phyloP scores from a whole-genome alignment of 64 coral and sea anemone genomes.

The Porites australiensis region DNA sequence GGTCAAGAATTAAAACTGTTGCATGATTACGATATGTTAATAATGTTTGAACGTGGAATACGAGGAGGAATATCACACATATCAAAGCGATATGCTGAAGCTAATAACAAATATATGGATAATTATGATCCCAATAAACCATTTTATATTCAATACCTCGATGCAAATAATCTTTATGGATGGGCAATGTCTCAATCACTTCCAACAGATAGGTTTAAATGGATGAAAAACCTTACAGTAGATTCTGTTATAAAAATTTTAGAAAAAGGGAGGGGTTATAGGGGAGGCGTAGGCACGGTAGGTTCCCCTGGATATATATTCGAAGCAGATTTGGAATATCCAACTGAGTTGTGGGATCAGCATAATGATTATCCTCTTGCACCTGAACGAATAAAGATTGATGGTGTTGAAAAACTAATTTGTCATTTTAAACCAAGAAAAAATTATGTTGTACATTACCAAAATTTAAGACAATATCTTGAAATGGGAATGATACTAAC shows the following conservation, averaged over 20 bases:
- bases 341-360: not conserved
- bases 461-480: too few relatives aligned
- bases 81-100: not conserved
- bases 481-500: not conserved
- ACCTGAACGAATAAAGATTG: not conserved
- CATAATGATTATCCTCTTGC: slow-evolving; percentile 44
- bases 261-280: too few relatives aligned
- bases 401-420: slow-evolving; percentile 25
- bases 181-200: slow-evolving; percentile 33
- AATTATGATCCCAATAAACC: not conserved
- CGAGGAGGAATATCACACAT: slow-evolving; percentile 25
- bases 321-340: slow-evolving; percentile 42
- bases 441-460: too few relatives aligned
- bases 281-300: not conserved
- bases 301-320: slow-evolving; percentile 23
- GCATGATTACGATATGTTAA: not conserved
- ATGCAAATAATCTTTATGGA: slow-evolving; percentile 45
- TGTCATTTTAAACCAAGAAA: not conserved
- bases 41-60: not conserved
- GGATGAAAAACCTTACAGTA: slow-evolving; percentile 48
- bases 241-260: too few relatives aligned
- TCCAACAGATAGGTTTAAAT: slow-evolving; percentile 7
- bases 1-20: not conserved
- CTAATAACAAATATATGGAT: slow-evolving; percentile 31
- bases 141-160: not conserved